Percentiles rank a stretch among this genome's conserved stretches.
Evolutionary conservation across 2,113 vertebrate species (phyloP).

Genomic region (Ciconia maguari): DNA sequence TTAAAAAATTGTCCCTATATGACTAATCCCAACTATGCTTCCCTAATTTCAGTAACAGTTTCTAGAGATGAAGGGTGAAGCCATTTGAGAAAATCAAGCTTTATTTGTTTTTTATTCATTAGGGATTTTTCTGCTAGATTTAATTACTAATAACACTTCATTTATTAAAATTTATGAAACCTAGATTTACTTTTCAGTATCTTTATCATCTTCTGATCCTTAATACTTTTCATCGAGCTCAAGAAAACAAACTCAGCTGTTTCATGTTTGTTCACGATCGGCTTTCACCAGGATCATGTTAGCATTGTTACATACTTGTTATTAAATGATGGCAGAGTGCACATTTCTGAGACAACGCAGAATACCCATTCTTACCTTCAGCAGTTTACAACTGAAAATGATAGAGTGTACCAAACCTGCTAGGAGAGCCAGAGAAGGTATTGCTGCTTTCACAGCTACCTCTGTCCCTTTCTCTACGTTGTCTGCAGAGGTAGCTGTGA

Average conservation of each 20-base stretch:
- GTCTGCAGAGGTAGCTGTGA: neutral
- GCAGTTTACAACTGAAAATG: neutral
- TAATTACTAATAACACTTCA: neutral
- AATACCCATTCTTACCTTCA: neutral
- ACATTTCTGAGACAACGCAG: neutral
- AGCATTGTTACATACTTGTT: neutral
- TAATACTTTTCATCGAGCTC: neutral
- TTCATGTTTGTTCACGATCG: neutral
- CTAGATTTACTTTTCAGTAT: neutral
- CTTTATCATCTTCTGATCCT: neutral
- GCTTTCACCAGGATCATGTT: neutral
- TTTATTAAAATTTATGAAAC: slow-evolving; percentile 29
- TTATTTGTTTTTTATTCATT: slow-evolving; percentile 41
- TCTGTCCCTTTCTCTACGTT: neutral
- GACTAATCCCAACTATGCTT: slow-evolving; percentile 13
- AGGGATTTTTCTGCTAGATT: neutral
- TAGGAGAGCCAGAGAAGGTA: neutral
- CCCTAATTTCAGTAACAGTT: neutral
- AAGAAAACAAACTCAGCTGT: slow-evolving; percentile 34
- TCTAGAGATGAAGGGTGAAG: neutral
- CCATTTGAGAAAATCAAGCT: neutral
- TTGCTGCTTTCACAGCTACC: neutral
- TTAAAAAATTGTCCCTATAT: neutral
- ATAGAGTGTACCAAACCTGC: neutral
- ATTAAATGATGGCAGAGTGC: neutral